A percentile compares a stretch with the other conserved stretches of the same genome.
Conservation (phyloP, 2,797 vertebrate genomes). For the Epinephelus coioides region DNA sequence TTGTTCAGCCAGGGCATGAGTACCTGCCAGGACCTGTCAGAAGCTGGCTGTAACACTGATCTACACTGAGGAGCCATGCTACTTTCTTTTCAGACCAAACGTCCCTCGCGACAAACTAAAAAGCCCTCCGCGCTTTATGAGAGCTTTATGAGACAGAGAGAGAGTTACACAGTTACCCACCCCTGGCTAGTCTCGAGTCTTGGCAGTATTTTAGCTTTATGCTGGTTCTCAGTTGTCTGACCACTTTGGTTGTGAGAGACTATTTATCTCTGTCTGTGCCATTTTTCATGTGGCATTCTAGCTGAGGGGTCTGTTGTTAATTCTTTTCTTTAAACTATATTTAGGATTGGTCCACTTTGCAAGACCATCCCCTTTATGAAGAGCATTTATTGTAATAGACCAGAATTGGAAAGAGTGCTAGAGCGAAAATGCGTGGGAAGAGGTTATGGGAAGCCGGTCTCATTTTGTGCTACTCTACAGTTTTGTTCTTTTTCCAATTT, state of each 20-base stretch:
- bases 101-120: constrained; percentile 73
- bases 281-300: constrained; percentile 38
- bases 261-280: constrained; percentile 71
- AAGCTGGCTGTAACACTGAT: constrained; percentile 75
- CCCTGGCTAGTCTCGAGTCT: constrained; percentile 53
- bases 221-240: constrained; percentile 52
- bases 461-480: not conserved
- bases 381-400: constrained; percentile 6
- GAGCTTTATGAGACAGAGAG: constrained; percentile 70
- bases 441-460: constrained; percentile 25
- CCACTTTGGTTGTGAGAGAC: constrained; percentile 66
- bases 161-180: constrained; percentile 62
- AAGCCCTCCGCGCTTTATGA: constrained; percentile 73
- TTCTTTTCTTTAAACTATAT: constrained; percentile 37
- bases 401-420: constrained; percentile 9
- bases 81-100: constrained; percentile 77
- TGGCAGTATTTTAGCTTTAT: constrained; percentile 60
- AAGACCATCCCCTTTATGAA: not conserved
- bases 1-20: constrained; percentile 70
- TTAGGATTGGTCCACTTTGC: constrained; percentile 36
- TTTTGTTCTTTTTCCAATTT: constrained; percentile 17
- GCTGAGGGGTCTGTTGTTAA: constrained; percentile 25
- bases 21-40: constrained; percentile 80
- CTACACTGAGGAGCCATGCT: constrained; percentile 73
- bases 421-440: constrained; percentile 13